A percentile compares a stretch with the other conserved stretches of the same genome.
These are phyloP conservation scores for Gasterosteus nipponicus DNA, from an alignment of 2,113 vertebrate genomes.

Conservation along the genomic window DNA sequence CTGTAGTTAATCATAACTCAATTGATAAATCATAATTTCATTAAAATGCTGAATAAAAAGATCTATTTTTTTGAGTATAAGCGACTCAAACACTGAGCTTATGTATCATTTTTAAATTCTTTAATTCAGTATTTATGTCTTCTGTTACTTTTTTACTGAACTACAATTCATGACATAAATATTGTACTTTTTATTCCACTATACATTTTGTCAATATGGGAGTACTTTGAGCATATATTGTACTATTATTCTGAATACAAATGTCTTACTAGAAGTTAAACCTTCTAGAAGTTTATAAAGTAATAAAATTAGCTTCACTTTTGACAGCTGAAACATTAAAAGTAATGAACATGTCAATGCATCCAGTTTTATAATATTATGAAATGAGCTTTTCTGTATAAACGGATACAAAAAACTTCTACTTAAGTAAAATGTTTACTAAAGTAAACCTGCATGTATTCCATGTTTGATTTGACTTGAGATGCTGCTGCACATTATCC, in stretches of 20 bases:
- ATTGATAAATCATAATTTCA: neutral
- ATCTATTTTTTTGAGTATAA: neutral
- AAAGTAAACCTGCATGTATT: neutral
- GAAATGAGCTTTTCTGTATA: neutral
- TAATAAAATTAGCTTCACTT: neutral
- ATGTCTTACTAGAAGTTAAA: neutral
- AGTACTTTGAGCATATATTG: neutral
- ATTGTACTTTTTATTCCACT: neutral
- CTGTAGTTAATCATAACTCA: neutral
- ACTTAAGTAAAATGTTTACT: neutral
- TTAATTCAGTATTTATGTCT: neutral
- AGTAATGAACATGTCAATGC: neutral
- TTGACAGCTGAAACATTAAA: neutral
- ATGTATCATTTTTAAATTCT: neutral
- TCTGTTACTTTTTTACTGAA: neutral
- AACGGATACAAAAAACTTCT: neutral
- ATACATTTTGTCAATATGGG: neutral
- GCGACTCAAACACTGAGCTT: neutral
- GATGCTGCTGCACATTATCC: neutral
- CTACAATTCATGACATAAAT: neutral
- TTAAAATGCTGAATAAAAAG: neutral
- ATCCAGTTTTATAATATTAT: neutral
- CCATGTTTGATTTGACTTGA: neutral
- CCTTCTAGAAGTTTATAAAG: neutral
- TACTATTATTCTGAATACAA: neutral